These are phyloP conservation scores for Masnerella sp. DNA, from an alignment of 2,888 invertebrate genomes.

Conservation along the genomic window DNA sequence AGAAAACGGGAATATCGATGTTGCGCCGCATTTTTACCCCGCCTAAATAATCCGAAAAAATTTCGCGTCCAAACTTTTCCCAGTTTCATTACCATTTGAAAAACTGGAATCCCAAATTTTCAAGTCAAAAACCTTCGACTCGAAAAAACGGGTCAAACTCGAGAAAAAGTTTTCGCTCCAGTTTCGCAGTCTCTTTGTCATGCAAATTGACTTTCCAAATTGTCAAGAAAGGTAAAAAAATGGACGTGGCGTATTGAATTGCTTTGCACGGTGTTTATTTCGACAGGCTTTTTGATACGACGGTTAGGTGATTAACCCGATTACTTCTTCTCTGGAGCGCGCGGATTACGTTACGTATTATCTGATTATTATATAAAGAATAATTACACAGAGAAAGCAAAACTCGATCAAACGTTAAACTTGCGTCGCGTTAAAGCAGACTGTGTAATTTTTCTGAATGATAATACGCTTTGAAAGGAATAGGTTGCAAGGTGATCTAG, in stretches of 20 bases:
- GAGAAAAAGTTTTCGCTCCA: no score
- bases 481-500: constrained; percentile 22
- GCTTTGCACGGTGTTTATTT: not conserved
- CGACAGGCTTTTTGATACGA: not conserved
- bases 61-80: no score
- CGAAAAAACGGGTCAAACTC: no score
- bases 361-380: constrained; percentile 35
- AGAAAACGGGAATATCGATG: constrained; percentile 51
- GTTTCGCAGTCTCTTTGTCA: not conserved
- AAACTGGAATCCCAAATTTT: no score
- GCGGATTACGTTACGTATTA: constrained; percentile 4
- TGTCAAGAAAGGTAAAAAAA: no score
- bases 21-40: constrained; percentile 1
- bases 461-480: constrained; percentile 22
- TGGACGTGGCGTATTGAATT: no score
- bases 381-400: constrained; percentile 36
- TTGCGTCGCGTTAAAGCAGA: constrained; percentile 4
- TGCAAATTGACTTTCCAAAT: no score
- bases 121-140: no score
- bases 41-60: no score
- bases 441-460: constrained; percentile 17
- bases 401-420: constrained; percentile 32
- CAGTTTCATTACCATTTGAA: no score
- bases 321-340: not conserved
- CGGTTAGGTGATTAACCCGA: not conserved